Evolutionary conservation across 2,797 vertebrate genomes (phyloP), one percentile per base, ranked within the genome.

Genomic region (Pampus argenteus): DNA sequence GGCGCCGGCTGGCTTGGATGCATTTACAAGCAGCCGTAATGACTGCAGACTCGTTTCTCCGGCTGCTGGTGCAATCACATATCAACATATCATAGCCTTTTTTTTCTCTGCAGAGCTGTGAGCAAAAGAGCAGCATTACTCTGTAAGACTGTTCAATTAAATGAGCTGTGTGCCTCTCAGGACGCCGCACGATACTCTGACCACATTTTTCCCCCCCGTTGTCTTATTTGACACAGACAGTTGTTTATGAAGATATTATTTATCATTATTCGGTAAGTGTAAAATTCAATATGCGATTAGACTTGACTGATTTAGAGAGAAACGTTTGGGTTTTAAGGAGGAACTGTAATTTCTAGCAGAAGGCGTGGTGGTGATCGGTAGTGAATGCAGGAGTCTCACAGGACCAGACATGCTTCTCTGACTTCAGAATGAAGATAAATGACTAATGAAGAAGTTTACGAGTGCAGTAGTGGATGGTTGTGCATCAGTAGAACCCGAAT

Each of bases 11-110:
- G 78, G 83, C 88, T 90, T 31, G 77, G 86, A 75, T 83, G 82
- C 85, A 90, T 92, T 92, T 91, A 87, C 89, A 91, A 91, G 82
- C 85, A 86, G 75, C 66, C 18, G 54, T 89, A 89, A 92, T 86
- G 87, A 90, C 82, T 88, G 88, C 86, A 81, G 80, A 85, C 79
- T 88, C 68, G 69, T 84, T 88, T 86, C 73, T 85, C 63, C 23
- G 10, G 82, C 76, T 84, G 80, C 81, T 86, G 81, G 63, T 82
- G 86, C 86, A 89, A 87, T 90, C 87, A 56, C 75, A 65, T 23
- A 28, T 78, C 77, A 81, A 80, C n/a, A n/a, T n/a, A n/a, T n/a
- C n/a, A n/a, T n/a, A n/a, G n/a, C 71, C 72, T 45, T 22, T 67
- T 54, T 47, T 22, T 67, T 54, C 44, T 56, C 61, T 40, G 58